Evolutionary conservation across 2,797 vertebrate genomes (phyloP).

Genomic region (Luscinia megarhynchos): DNA sequence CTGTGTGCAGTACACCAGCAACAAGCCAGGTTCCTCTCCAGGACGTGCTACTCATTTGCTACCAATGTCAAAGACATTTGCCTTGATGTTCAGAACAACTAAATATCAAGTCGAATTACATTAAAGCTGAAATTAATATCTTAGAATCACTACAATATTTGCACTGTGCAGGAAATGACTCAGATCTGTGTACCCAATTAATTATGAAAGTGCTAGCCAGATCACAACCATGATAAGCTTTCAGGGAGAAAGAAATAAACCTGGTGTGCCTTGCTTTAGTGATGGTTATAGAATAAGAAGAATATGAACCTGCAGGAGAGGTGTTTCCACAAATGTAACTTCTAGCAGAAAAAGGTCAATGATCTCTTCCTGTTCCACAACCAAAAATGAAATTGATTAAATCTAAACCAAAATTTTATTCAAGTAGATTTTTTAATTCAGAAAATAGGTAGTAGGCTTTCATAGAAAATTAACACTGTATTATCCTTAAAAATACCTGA

Average conservation of each 20-base stretch:
- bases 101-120: background rate
- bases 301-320: background rate
- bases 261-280: background rate
- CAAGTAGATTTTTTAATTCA: background rate
- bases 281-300: background rate
- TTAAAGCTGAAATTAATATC: background rate
- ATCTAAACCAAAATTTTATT: background rate
- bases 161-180: background rate
- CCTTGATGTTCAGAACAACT: background rate
- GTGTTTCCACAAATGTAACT: background rate
- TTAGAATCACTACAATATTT: background rate
- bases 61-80: background rate
- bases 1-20: background rate
- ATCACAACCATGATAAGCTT: background rate
- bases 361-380: accelerated
- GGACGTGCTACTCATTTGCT: background rate
- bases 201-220: background rate
- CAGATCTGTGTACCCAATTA: background rate
- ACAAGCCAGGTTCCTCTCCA: background rate
- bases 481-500: background rate
- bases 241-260: background rate
- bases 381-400: background rate
- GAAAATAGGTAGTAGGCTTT: background rate
- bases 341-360: background rate
- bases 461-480: background rate